Conservation (phyloP, 2,888 invertebrate genomes). For the Acrocyrtus sp. region DNA sequence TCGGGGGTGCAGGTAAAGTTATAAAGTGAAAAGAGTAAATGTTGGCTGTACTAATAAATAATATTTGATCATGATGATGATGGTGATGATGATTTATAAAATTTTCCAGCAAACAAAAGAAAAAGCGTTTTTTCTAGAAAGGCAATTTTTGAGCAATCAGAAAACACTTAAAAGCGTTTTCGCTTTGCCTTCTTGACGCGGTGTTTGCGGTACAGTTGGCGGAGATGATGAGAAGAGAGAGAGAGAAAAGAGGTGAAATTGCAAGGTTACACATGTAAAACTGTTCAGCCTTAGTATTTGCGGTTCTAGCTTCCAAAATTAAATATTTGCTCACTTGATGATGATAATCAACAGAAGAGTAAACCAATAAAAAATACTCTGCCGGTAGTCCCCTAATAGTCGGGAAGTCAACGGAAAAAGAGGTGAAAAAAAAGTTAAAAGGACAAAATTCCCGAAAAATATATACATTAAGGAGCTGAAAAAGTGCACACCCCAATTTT, state of each 20-base stretch:
- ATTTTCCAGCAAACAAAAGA: not conserved
- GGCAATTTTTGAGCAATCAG: constrained; percentile 23
- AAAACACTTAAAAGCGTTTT: constrained; percentile 11
- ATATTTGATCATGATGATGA: constrained; percentile 26
- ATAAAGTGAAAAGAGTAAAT: constrained; percentile 20
- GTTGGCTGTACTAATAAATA: constrained; percentile 32
- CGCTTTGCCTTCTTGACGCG: constrained; percentile 1
- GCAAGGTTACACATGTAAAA: not conserved
- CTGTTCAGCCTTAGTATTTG: not conserved
- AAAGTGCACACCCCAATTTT: too few relatives aligned
- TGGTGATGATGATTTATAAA: constrained; percentile 7
- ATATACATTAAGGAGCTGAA: too few relatives aligned
- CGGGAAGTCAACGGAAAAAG: not conserved
- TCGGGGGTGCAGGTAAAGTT: not conserved
- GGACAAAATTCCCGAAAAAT: too few relatives aligned
- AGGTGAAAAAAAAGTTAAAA: too few relatives aligned
- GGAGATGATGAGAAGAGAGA: not conserved
- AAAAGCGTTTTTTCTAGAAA: constrained; percentile 2
- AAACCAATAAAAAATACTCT: constrained; percentile 30
- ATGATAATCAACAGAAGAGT: constrained; percentile 28
- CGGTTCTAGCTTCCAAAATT: constrained; percentile 31
- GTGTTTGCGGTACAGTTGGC: too few relatives aligned
- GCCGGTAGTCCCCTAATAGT: too few relatives aligned
- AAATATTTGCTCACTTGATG: constrained; percentile 47
- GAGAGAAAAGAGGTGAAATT: not conserved